These are phyloP conservation scores for Lytechinus pictus DNA, from an alignment of 35 echinoderm and acorn worm genomes.

Conservation along the genomic window DNA sequence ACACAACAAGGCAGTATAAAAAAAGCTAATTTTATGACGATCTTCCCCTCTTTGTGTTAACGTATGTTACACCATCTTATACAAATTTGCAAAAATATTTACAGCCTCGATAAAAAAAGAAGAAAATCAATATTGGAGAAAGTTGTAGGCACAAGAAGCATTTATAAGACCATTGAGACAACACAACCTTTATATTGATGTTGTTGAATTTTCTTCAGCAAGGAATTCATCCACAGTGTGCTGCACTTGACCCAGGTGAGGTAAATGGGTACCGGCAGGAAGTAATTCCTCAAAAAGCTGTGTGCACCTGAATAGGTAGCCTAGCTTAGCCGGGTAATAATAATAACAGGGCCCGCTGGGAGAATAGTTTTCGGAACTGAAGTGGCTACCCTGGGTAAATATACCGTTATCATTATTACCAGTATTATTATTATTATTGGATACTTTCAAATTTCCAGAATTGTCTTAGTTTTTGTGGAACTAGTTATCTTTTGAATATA, in stretches of 20 bases:
- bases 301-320: too few species aligned
- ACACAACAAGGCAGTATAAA: conserved; percentile 31
- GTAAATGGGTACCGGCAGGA: too few species aligned
- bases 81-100: conserved; percentile 34
- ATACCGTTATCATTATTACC: too few species aligned
- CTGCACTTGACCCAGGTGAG: too few species aligned
- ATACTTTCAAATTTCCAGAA: background rate
- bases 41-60: background rate
- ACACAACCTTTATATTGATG: background rate
- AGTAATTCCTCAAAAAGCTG: too few species aligned
- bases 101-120: conserved; percentile 25
- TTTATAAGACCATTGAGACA: conserved; percentile 7
- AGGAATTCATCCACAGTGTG: too few species aligned
- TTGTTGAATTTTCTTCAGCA: too few species aligned
- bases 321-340: too few species aligned
- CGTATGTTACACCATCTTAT: background rate
- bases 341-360: too few species aligned
- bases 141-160: conserved; percentile 22
- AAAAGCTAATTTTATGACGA: background rate
- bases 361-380: too few species aligned
- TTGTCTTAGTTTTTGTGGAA: background rate
- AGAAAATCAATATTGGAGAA: background rate
- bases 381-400: too few species aligned
- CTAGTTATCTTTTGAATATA: background rate
- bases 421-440: too few species aligned